Conservation (phyloP, 1,140 invertebrate species). For the Wasmannia auropunctata region DNA sequence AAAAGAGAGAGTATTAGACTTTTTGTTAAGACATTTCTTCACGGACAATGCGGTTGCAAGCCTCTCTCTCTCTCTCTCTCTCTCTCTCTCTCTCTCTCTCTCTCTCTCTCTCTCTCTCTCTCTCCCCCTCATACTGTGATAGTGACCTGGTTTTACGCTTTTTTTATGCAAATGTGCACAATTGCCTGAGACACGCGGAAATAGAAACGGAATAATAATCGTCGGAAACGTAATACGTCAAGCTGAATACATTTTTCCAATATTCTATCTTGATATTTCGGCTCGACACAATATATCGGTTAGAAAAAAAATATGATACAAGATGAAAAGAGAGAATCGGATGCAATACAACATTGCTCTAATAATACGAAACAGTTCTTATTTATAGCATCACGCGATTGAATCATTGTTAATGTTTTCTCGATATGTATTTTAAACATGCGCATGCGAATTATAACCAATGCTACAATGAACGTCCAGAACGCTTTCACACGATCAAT, state of each 20-base stretch:
- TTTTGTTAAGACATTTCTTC: constrained; percentile 17
- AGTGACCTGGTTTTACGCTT: background rate
- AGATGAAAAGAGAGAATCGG: background rate
- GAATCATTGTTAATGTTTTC: background rate
- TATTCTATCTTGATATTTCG: constrained; percentile 26
- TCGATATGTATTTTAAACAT: background rate
- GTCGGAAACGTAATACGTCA: constrained; percentile 30
- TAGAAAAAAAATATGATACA: background rate
- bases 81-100: background rate
- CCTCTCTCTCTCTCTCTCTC: background rate
- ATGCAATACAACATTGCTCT: background rate
- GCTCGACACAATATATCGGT: background rate
- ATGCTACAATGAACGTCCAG: background rate
- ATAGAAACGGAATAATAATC: constrained; percentile 13
- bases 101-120: background rate
- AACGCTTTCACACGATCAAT: constrained; percentile 16
- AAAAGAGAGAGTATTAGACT: constrained; percentile 4
- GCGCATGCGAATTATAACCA: constrained; percentile 10
- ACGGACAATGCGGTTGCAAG: background rate
- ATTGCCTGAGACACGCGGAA: constrained; percentile 29
- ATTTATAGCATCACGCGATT: background rate
- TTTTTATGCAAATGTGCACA: constrained; percentile 28
- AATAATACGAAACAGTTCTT: background rate
- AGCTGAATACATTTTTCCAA: constrained; percentile 40
- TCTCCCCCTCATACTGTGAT: background rate